Evolutionary conservation across 2,797 vertebrate genomes (phyloP).

Genomic region (Chaetodon trifasciatus): DNA sequence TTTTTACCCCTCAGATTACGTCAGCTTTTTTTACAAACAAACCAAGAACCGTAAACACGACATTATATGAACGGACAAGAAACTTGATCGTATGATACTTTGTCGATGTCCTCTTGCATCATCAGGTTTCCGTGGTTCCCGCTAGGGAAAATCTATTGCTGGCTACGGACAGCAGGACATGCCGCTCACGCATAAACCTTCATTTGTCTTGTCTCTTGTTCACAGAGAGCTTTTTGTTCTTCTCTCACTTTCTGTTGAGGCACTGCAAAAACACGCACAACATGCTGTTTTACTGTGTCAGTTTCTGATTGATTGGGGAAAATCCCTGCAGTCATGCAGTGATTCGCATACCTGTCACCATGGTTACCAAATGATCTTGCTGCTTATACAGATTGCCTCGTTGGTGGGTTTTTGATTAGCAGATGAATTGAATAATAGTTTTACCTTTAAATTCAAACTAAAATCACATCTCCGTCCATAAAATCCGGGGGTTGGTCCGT

Average conservation of each 20-base stretch:
- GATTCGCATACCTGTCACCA: background rate
- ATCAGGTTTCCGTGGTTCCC: background rate
- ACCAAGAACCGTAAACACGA: background rate
- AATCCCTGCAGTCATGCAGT: no score
- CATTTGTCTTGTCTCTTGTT: no score
- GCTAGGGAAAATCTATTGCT: no score
- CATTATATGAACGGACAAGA: background rate
- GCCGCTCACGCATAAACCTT: no score
- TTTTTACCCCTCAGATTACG: background rate
- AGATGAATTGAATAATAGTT: background rate
- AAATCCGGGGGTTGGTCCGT: background rate
- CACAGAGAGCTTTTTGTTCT: no score
- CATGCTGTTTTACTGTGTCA: no score
- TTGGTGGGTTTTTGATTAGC: background rate
- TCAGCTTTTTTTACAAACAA: background rate
- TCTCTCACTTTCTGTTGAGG: background rate
- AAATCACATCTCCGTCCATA: background rate
- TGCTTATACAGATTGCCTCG: background rate
- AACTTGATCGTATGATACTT: background rate
- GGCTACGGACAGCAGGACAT: no score
- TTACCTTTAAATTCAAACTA: background rate
- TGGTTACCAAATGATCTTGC: background rate
- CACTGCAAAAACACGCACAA: background rate
- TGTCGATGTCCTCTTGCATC: background rate
- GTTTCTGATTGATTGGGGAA: no score